Evolutionary conservation across 2,888 invertebrate species (phyloP).

Genomic region (Lithosia quadra): DNA sequence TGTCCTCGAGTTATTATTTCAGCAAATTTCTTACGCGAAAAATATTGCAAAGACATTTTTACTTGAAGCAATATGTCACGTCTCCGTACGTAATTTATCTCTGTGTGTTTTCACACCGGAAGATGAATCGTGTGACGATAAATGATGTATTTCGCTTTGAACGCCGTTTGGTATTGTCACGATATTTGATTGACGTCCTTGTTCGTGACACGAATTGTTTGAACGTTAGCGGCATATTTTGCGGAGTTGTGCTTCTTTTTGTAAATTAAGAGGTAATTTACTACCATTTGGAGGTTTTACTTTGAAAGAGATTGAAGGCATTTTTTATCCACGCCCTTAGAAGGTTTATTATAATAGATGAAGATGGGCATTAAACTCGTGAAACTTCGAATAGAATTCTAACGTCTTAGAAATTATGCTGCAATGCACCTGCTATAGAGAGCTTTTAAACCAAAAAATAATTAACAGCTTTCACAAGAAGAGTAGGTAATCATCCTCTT

Average conservation of each 20-base stretch:
- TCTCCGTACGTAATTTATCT: slow-evolving; percentile 15
- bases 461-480: too few species aligned
- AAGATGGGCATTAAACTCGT: too few species aligned
- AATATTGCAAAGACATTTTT: background rate
- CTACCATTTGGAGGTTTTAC: background rate
- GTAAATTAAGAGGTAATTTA: slow-evolving; percentile 27
- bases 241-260: slow-evolving; percentile 26
- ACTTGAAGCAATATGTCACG: slow-evolving; percentile 6
- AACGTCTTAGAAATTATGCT: too few species aligned
- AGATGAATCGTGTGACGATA: slow-evolving; percentile 59
- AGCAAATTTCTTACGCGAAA: background rate
- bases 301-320: too few species aligned
- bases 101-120: slow-evolving; percentile 49
- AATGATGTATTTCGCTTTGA: slow-evolving; percentile 64
- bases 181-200: slow-evolving; percentile 62
- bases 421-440: too few species aligned
- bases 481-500: too few species aligned
- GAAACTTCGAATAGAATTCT: too few species aligned
- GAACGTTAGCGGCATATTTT: slow-evolving; percentile 38
- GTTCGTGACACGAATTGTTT: slow-evolving; percentile 41
- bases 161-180: slow-evolving; percentile 63
- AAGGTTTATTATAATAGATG: too few species aligned
- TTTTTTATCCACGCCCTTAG: too few species aligned
- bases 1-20: background rate
- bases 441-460: too few species aligned